Conservation (phyloP, 2,888 invertebrate species). For the Drosophila prostipennis region DNA sequence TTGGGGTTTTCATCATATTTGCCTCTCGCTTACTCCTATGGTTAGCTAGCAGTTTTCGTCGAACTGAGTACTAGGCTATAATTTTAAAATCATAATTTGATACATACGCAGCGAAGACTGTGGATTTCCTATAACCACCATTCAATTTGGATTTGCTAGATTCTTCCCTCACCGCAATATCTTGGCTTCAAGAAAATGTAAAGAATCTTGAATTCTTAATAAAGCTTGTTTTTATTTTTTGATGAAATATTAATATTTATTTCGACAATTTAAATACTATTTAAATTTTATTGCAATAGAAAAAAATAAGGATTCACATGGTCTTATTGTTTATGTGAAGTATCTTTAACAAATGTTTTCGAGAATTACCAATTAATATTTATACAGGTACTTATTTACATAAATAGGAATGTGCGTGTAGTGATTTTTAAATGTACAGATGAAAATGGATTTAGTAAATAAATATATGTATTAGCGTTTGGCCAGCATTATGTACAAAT, state of each 20-base stretch:
- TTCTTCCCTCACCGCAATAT: too few relatives aligned
- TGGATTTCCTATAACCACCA: too few relatives aligned
- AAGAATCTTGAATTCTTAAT: too few relatives aligned
- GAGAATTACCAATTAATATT: conserved; percentile 39
- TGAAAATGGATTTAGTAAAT: conserved; percentile 26
- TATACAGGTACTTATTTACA: conserved; percentile 65
- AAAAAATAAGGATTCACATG: conserved; percentile 46
- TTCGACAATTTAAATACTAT: neutral
- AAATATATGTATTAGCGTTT: neutral
- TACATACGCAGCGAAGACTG: too few relatives aligned
- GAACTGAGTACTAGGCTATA: too few relatives aligned
- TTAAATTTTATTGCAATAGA: conserved; percentile 48
- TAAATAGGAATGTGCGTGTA: conserved; percentile 53
- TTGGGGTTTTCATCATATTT: too few relatives aligned
- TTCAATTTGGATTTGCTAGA: too few relatives aligned
- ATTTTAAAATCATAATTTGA: too few relatives aligned
- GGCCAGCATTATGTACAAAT: conserved; percentile 10
- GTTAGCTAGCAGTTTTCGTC: too few relatives aligned
- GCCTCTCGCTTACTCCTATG: too few relatives aligned
- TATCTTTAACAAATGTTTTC: conserved; percentile 53
- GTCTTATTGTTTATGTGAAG: conserved; percentile 42
- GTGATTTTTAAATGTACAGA: conserved; percentile 43
- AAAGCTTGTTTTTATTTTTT: neutral
- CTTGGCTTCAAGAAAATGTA: too few relatives aligned
- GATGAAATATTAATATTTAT: conserved; percentile 3